Evolutionary conservation across 2,888 invertebrate species (phyloP), one percentile per base, ranked within the genome.

Genomic region (Smittia aterrima): DNA sequence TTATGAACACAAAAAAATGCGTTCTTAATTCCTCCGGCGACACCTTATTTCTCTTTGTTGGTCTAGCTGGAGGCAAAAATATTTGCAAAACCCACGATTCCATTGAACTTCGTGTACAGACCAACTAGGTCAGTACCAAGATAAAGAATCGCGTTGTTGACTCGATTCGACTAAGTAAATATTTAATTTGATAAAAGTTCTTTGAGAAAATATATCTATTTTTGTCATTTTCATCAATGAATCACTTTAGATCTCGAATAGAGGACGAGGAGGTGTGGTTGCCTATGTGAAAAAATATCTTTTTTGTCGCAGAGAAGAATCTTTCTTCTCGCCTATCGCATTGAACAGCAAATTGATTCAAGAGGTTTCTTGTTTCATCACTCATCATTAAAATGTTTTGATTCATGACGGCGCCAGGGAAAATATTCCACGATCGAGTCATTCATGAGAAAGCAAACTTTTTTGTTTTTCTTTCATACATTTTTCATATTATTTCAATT

Each of bases 141-240:
- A 32, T 3, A 32, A 6, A 32, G 9, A 6, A 9, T 32, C 32
- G 32, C 9, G n/a, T 32, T 32, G 32, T 32, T 3, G 32, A 32
- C 9, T 6, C 32, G 9, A 32, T 9, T 3, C 32, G 3, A 6
- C 32, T 32, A 32, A 32, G 32, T 32, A 9, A 32, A 32, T 32
- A 9, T 9, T 32, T 32, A 6, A 6, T 6, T 32, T 9, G 32
- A 32, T 32, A 32, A 32, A 32, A 9, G 32, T 32, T 32, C 32
- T 32, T 32, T 32, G 32, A 32, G n/a, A 47, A 47, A 47, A 47
- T 47, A 47, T n/a, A 47, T 47, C 47, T 47, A 47, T n/a, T 47
- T 11, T 16, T 47, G 2, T 16, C 3, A n/a, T 16, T n/a, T 6
- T 47, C 16, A 3, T 47, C 13, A 3, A 11, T 47, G 47, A 47